These are phyloP conservation scores for Paguma larvata DNA, from an alignment of 2,797 vertebrate genomes.

Conservation along the genomic window DNA sequence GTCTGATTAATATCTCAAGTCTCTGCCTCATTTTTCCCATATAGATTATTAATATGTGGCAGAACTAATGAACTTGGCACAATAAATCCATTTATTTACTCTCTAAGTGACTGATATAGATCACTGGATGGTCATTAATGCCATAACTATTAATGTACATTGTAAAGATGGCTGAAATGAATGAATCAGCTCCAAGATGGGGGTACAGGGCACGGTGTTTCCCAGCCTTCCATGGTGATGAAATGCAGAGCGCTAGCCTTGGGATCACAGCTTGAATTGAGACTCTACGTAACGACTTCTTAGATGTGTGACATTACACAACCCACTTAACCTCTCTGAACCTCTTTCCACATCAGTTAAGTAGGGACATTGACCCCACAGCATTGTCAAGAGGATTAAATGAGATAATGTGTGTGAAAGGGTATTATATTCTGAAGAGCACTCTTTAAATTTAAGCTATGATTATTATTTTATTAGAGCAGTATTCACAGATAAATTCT, in stretches of 20 bases:
- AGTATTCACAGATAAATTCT: neutral
- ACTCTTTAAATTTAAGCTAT: neutral
- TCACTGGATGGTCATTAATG: neutral
- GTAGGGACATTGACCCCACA: neutral
- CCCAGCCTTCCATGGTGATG: neutral
- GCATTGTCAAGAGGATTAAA: conserved; percentile 44
- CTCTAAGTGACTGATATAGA: conserved; percentile 45
- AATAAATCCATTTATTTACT: conserved; percentile 58
- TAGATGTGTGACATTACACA: neutral
- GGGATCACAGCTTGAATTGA: neutral
- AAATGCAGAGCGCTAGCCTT: neutral
- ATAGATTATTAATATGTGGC: neutral
- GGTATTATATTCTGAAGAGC: neutral
- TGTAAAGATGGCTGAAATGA: neutral
- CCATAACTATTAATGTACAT: neutral
- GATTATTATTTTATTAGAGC: conserved; percentile 7
- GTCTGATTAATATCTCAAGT: conserved; percentile 6
- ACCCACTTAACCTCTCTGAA: neutral
- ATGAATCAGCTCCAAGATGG: neutral
- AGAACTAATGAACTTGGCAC: conserved; percentile 55
- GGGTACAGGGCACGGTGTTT: neutral
- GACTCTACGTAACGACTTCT: neutral
- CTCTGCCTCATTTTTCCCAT: conserved; percentile 46
- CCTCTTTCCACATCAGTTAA: neutral
- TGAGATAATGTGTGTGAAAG: neutral